Evolutionary conservation across 2,797 vertebrate genomes (phyloP).

Genomic region (Lepidocolaptes lacrymiger): DNA sequence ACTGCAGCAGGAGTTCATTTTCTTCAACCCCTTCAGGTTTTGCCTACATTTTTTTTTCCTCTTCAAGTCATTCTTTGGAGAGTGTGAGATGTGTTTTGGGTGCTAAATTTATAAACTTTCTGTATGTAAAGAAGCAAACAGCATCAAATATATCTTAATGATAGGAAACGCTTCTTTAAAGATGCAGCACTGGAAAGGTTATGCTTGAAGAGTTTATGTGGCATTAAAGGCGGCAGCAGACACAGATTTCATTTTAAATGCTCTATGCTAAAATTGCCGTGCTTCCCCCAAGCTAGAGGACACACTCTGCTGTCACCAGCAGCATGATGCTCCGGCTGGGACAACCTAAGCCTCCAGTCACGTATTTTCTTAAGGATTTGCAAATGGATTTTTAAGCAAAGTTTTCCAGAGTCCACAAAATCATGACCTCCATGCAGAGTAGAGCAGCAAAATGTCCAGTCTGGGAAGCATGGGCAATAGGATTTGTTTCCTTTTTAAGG

Average conservation of each 20-base stretch:
- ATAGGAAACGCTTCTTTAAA: not conserved
- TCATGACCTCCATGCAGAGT: accelerated
- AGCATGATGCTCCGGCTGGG: not conserved
- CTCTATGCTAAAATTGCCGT: not conserved
- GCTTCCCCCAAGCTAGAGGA: not conserved
- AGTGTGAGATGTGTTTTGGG: not conserved
- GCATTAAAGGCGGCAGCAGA: not conserved
- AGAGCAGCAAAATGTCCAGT: slow-evolving; percentile 10
- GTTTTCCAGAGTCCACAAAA: slow-evolving; percentile 46
- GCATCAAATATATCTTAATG: not conserved
- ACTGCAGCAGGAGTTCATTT: slow-evolving; percentile 25
- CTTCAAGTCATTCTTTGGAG: not conserved
- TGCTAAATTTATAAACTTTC: not conserved
- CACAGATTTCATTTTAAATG: slow-evolving; percentile 1
- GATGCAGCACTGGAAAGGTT: not conserved
- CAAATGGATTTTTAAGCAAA: slow-evolving; percentile 36
- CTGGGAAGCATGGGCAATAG: not conserved
- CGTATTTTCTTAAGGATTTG: not conserved
- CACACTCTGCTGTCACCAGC: not conserved
- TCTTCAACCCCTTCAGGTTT: not conserved
- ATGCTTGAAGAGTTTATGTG: slow-evolving; percentile 2
- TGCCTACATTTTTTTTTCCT: not conserved
- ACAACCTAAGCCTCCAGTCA: not conserved
- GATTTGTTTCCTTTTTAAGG: slow-evolving; percentile 38
- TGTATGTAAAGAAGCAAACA: not conserved